Evolutionary conservation across 1,140 invertebrate species (phyloP).

Genomic region (Phymastichus coffea): DNA sequence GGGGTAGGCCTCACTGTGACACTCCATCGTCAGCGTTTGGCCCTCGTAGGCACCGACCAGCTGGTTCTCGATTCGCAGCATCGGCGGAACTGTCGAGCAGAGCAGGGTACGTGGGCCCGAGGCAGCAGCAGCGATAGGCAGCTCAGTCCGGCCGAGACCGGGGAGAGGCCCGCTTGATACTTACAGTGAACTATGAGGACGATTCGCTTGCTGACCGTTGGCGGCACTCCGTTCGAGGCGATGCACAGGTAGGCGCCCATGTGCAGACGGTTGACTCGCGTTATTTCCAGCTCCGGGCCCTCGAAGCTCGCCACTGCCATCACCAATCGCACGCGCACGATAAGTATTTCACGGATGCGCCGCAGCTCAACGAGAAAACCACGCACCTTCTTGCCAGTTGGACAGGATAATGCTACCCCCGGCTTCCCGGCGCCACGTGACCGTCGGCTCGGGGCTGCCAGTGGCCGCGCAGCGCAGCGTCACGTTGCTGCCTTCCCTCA

Average conservation of each 20-base stretch:
- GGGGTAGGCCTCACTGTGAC: constrained; percentile 63
- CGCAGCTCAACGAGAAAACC: neutral
- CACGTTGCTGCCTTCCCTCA: constrained; percentile 82
- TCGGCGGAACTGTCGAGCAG: constrained; percentile 61
- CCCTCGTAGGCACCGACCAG: constrained; percentile 59
- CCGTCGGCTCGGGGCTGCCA: constrained; percentile 80
- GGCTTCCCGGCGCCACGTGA: constrained; percentile 84
- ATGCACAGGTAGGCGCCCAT: constrained; percentile 70
- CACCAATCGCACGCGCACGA: neutral
- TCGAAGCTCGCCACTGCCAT: constrained; percentile 51
- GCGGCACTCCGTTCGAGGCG: constrained; percentile 77
- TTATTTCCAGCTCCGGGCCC: constrained; percentile 59
- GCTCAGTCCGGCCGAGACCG: too few relatives aligned
- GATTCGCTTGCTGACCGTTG: constrained; percentile 76
- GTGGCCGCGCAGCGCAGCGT: constrained; percentile 81
- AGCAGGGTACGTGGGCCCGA: too few relatives aligned
- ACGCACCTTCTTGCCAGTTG: constrained; percentile 47
- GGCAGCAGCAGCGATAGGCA: too few relatives aligned
- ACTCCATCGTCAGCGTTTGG: constrained; percentile 60
- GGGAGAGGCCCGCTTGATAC: too few relatives aligned
- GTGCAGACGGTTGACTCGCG: constrained; percentile 61
- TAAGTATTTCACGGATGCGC: neutral
- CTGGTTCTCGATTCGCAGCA: constrained; percentile 60
- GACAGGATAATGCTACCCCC: constrained; percentile 53
- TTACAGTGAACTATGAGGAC: constrained; percentile 75